Percentiles rank a stretch among this genome's conserved stretches.
phyloP scores from a whole-genome alignment of 2,797 vertebrate genomes.

The Anabas testudineus region DNA sequence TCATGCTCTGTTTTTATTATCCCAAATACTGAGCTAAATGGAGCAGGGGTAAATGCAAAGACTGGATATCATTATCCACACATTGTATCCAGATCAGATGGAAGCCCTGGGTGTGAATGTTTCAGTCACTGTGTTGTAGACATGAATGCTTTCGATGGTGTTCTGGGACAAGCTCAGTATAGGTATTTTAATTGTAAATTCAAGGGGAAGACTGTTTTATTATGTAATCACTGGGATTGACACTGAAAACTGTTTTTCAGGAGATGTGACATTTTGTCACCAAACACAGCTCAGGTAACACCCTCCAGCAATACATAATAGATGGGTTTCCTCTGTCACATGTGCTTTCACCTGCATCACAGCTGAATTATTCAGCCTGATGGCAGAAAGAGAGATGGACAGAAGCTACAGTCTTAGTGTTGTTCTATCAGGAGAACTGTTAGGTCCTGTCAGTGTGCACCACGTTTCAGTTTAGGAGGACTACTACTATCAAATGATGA shows the following conservation, averaged over 20 bases:
- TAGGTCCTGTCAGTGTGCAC: neutral
- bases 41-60: too few relatives aligned
- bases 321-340: slow-evolving; percentile 50
- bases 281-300: slow-evolving; percentile 10
- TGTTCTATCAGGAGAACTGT: slow-evolving; percentile 8
- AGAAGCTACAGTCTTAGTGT: slow-evolving; percentile 22
- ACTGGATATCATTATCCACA: too few relatives aligned
- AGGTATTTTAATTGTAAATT: too few relatives aligned
- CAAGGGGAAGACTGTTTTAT: too few relatives aligned
- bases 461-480: neutral
- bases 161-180: too few relatives aligned
- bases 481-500: neutral
- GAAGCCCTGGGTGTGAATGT: too few relatives aligned
- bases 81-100: too few relatives aligned
- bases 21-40: neutral
- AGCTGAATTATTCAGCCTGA: slow-evolving; percentile 67
- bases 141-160: too few relatives aligned
- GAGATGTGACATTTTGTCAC: slow-evolving; percentile 2
- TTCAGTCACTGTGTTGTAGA: too few relatives aligned
- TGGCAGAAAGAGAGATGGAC: slow-evolving; percentile 22
- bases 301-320: slow-evolving; percentile 57
- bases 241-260: neutral
- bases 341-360: slow-evolving; percentile 47
- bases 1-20: neutral
- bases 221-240: too few relatives aligned